These are phyloP conservation scores for Drosophila hamatofila DNA, from an alignment of 2,888 invertebrate genomes.

Conservation along the genomic window DNA sequence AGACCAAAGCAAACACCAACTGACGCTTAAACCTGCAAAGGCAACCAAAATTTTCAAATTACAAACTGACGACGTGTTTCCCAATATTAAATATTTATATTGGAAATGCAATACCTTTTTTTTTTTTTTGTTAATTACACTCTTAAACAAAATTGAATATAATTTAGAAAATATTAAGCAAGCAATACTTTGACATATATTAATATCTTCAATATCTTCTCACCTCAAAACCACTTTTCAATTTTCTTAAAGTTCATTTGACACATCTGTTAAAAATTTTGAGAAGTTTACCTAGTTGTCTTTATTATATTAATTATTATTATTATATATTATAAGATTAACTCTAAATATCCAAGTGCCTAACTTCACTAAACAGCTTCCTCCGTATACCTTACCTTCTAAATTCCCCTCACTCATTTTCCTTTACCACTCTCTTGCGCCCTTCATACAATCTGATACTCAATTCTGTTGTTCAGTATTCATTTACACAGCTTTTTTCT, in stretches of 20 bases:
- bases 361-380: neutral
- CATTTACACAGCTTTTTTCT: neutral
- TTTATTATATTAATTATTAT: too few species aligned
- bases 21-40: slow-evolving; percentile 11
- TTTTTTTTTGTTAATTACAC: neutral
- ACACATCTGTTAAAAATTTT: neutral
- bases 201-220: too few species aligned
- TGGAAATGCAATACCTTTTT: slow-evolving; percentile 1
- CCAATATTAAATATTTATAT: slow-evolving; percentile 47
- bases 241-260: neutral
- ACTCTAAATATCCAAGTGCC: neutral
- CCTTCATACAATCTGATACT: neutral
- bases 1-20: slow-evolving; percentile 21
- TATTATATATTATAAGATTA: too few species aligned
- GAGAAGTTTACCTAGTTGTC: too few species aligned
- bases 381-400: too few species aligned
- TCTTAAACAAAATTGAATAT: neutral
- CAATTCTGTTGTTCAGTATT: neutral
- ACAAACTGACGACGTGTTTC: slow-evolving; percentile 10
- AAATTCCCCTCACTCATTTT: neutral
- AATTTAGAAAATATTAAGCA: too few species aligned
- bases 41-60: slow-evolving; percentile 3
- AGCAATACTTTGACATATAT: too few species aligned
- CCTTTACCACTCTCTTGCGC: too few species aligned
- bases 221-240: too few species aligned